phyloP scores from a whole-genome alignment of 2,888 invertebrate species.

The Ormyrus rosae region DNA sequence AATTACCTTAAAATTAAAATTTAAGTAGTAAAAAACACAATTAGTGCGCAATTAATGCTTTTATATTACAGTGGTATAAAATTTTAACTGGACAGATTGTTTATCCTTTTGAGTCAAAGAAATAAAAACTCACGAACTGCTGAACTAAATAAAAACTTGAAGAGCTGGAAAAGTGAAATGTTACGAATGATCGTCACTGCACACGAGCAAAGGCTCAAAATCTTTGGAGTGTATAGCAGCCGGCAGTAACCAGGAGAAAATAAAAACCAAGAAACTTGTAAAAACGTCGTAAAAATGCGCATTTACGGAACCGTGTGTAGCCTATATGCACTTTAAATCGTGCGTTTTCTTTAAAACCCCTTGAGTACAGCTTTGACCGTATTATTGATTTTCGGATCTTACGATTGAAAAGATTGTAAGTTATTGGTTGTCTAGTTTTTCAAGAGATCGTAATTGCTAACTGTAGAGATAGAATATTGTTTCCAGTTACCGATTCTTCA shows the following conservation, averaged over 20 bases:
- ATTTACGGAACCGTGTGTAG: slow-evolving; percentile 23
- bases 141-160: not conserved
- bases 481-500: no score
- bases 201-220: slow-evolving; percentile 14
- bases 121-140: no score
- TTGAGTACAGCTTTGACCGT: not conserved
- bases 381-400: slow-evolving; percentile 41
- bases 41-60: no score
- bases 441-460: no score
- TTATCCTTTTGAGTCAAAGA: no score
- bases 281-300: slow-evolving; percentile 48
- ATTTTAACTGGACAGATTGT: no score
- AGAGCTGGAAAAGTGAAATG: slow-evolving; percentile 6
- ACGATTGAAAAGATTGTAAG: slow-evolving; percentile 9
- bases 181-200: slow-evolving; percentile 30
- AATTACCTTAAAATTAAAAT: no score
- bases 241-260: slow-evolving; percentile 12
- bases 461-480: no score
- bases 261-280: slow-evolving; percentile 33
- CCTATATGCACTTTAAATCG: not conserved
- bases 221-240: slow-evolving; percentile 21
- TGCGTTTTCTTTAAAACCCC: slow-evolving; percentile 26
- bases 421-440: not conserved
- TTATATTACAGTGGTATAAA: no score
- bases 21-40: no score